These are phyloP conservation scores for Acanthochromis polyacanthus DNA, from an alignment of 2,113 vertebrate genomes.

Conservation along the genomic window DNA sequence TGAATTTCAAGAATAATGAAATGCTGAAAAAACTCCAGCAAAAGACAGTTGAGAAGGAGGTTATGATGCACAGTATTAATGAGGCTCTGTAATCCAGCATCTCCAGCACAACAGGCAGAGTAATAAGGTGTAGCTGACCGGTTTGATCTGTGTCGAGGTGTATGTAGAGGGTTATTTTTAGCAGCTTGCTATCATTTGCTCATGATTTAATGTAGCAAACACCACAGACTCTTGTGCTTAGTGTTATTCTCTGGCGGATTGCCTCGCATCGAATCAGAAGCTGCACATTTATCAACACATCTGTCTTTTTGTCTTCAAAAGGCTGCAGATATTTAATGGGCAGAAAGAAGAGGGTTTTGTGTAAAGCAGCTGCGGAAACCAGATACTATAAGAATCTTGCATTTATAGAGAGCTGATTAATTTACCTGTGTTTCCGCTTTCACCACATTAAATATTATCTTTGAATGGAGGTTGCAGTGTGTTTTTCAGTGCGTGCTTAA, in stretches of 20 bases:
- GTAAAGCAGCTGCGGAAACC: background rate
- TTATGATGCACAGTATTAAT: background rate
- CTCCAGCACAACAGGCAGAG: background rate
- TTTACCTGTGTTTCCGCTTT: background rate
- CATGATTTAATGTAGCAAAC: background rate
- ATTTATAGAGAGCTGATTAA: background rate
- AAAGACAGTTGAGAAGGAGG: background rate
- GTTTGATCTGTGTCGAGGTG: background rate
- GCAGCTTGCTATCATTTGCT: background rate
- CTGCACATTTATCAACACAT: background rate
- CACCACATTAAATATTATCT: background rate
- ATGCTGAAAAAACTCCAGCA: background rate
- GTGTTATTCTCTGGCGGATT: background rate
- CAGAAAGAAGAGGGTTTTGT: background rate
- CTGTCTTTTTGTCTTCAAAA: background rate
- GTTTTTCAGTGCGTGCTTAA: too few relatives aligned
- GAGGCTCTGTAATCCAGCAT: background rate
- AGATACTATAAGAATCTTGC: background rate
- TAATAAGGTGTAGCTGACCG: background rate
- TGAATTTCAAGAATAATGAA: too few relatives aligned
- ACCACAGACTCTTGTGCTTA: background rate
- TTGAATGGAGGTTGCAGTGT: background rate
- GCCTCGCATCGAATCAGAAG: background rate
- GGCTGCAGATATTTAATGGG: background rate
- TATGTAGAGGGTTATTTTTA: background rate